phyloP scores from a whole-genome alignment of 2,797 vertebrate species.

The Pyrocephalus nanus region DNA sequence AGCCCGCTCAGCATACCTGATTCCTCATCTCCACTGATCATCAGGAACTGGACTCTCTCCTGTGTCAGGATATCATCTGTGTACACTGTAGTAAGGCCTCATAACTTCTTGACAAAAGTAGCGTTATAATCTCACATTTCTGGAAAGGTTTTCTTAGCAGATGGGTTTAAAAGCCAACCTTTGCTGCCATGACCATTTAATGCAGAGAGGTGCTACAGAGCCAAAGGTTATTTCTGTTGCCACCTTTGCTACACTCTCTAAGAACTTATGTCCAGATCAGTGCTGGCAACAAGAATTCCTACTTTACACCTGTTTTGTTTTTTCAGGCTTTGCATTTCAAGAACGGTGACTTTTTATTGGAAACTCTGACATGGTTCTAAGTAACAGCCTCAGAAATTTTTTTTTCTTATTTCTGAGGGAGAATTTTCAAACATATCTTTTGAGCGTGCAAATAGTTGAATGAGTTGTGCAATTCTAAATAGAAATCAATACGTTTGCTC shows the following conservation, averaged over 20 bases:
- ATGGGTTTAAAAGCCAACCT: neutral
- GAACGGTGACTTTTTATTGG: neutral
- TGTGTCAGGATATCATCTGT: too few species aligned
- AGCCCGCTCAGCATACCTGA: too few species aligned
- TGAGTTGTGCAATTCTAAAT: neutral
- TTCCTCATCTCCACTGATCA: too few species aligned
- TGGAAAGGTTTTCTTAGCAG: neutral
- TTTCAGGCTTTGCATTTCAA: neutral
- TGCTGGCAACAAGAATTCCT: neutral
- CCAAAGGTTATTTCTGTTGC: neutral
- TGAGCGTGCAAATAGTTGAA: neutral
- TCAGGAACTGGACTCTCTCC: too few species aligned
- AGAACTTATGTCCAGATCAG: neutral
- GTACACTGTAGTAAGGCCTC: neutral
- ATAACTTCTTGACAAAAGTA: neutral
- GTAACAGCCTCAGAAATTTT: neutral
- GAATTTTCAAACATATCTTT: neutral
- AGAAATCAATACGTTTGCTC: neutral
- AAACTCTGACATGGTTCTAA: neutral
- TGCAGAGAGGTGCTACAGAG: neutral
- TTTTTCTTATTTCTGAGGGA: neutral
- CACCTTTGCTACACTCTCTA: neutral
- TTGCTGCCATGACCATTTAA: neutral
- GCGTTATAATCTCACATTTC: neutral
- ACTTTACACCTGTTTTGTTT: neutral